Conservation (phyloP, 1,140 invertebrate species). For the Papilio polyxenes region DNA sequence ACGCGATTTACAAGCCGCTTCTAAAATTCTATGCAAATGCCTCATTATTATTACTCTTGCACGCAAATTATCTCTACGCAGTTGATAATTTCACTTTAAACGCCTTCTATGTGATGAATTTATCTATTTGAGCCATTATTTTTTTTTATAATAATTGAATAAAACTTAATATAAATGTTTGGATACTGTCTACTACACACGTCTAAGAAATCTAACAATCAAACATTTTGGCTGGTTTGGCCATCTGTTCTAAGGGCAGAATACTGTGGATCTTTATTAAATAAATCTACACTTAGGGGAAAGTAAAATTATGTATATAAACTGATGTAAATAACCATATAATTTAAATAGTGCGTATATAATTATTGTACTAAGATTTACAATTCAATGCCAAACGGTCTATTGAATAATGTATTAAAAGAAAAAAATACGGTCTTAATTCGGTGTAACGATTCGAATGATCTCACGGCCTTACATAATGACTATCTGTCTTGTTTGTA, state of each 20-base stretch:
- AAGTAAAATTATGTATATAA: background rate
- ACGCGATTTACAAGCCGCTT: conserved; percentile 5
- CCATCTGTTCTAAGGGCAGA: background rate
- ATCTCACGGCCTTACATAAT: conserved; percentile 34
- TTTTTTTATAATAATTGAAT: too few species aligned
- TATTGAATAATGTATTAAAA: conserved; percentile 21
- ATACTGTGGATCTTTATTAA: too few species aligned
- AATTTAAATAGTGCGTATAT: background rate
- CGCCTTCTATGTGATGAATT: background rate
- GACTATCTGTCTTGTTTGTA: conserved; percentile 33
- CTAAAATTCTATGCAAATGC: background rate
- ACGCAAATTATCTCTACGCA: background rate
- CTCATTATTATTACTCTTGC: background rate
- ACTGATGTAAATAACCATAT: background rate
- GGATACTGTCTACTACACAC: too few species aligned
- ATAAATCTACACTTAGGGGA: too few species aligned
- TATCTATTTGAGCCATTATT: background rate
- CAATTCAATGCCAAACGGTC: conserved; percentile 26
- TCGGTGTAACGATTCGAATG: conserved; percentile 17
- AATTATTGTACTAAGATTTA: background rate
- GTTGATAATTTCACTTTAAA: conserved; percentile 5
- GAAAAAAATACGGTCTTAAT: conserved; percentile 27
- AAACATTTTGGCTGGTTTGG: background rate
- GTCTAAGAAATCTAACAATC: background rate
- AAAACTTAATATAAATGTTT: too few species aligned